Conservation (phyloP, 2,797 vertebrate species). For the Danio choprae region DNA sequence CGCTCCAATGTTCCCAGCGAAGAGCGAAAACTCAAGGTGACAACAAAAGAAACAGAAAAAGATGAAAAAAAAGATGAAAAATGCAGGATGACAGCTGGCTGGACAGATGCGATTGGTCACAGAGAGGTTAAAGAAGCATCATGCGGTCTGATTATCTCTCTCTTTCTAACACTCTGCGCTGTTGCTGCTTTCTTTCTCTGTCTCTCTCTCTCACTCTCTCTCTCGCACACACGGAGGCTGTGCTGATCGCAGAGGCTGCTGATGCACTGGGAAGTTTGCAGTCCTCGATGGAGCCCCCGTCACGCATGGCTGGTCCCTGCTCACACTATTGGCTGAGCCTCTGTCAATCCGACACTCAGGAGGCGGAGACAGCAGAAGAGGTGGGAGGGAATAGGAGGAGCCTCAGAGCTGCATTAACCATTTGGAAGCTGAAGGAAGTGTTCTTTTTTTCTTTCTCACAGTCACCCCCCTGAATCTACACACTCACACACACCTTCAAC, state of each 20-base stretch:
- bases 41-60: not conserved
- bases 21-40: conserved; percentile 30
- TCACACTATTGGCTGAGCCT: conserved; percentile 78
- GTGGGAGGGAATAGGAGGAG: conserved; percentile 53
- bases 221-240: conserved; percentile 26
- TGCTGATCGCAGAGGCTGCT: conserved; percentile 62
- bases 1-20: conserved; percentile 16
- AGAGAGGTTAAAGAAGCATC: conserved; percentile 37
- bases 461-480: conserved; percentile 14
- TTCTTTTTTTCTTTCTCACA: conserved; percentile 21
- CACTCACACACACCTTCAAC: conserved; percentile 49
- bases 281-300: conserved; percentile 72
- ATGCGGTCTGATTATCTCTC: conserved; percentile 6
- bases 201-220: conserved; percentile 36
- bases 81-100: conserved; percentile 14
- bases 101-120: not conserved
- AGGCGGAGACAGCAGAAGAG: conserved; percentile 59
- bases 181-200: conserved; percentile 45
- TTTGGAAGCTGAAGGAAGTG: conserved; percentile 58
- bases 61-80: conserved; percentile 31
- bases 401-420: conserved; percentile 72
- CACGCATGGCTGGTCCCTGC: conserved; percentile 71
- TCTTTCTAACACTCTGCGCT: conserved; percentile 35
- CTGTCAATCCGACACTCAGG: conserved; percentile 76
- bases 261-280: conserved; percentile 71